Evolutionary conservation across 2,113 vertebrate species (phyloP).

Genomic region (Phainopepla nitens): DNA sequence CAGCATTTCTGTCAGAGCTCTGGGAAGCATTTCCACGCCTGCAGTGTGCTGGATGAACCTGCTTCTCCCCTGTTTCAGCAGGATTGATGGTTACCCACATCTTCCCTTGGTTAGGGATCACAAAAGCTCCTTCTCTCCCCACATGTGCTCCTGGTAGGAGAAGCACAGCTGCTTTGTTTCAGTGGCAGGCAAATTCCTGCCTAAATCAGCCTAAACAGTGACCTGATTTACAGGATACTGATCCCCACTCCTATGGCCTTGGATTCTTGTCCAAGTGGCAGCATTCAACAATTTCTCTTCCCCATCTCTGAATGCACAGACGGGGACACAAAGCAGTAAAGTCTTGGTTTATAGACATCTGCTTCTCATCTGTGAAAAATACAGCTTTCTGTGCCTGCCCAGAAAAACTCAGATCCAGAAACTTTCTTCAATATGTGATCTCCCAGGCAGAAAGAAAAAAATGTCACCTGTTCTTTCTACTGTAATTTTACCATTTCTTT

Average conservation of each 20-base stretch:
- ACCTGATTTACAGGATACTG: not conserved
- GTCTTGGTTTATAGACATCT: not conserved
- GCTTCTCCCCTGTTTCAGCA: not conserved
- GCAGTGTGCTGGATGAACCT: not conserved
- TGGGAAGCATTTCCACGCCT: not conserved
- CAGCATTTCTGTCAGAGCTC: constrained; percentile 27
- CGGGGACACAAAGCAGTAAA: not conserved
- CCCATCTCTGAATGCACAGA: not conserved
- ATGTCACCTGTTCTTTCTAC: not conserved
- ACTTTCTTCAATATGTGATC: not conserved
- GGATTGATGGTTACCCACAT: constrained; percentile 3
- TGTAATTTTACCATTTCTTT: not conserved
- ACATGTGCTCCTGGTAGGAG: not conserved
- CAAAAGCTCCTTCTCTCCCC: not conserved
- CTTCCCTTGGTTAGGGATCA: not conserved
- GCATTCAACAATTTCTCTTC: not conserved
- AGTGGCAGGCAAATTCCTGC: not conserved
- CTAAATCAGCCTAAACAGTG: not conserved
- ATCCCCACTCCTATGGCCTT: not conserved
- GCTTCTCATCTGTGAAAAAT: not conserved
- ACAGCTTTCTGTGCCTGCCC: not conserved
- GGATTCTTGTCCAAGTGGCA: not conserved
- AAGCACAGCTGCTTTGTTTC: not conserved
- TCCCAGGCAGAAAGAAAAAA: not conserved
- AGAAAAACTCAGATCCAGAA: not conserved